phyloP scores from a whole-genome alignment of 2,797 vertebrate species.

The Alectoris magna region DNA sequence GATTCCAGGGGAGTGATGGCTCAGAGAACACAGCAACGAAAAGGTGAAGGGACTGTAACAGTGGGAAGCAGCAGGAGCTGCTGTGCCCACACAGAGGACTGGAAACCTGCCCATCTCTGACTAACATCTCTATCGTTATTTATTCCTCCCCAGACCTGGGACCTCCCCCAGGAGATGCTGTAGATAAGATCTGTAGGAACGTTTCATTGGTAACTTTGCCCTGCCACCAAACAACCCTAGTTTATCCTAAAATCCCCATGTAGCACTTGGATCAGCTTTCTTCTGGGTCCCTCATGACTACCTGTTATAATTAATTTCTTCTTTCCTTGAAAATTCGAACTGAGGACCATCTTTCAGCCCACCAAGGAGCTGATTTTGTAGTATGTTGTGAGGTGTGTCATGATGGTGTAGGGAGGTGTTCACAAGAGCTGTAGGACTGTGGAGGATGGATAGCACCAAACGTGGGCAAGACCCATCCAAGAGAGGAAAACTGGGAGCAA shows the following conservation, averaged over 20 bases:
- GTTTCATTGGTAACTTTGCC: neutral
- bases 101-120: conserved; percentile 52
- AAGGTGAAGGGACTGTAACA: neutral
- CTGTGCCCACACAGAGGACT: neutral
- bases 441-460: neutral
- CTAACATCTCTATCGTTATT: neutral
- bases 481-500: neutral
- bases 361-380: neutral
- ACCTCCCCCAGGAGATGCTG: conserved; percentile 5
- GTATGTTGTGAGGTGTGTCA: neutral
- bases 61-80: conserved; percentile 14
- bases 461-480: neutral
- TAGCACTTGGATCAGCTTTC: neutral
- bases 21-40: neutral
- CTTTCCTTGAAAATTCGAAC: neutral
- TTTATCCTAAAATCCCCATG: neutral
- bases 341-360: neutral
- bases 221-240: neutral
- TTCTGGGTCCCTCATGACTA: neutral
- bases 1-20: rapidly evolving
- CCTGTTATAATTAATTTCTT: neutral
- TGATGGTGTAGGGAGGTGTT: neutral
- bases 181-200: conserved; percentile 14
- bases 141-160: neutral
- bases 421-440: neutral